Percentiles rank a stretch among this genome's conserved stretches.
Conservation (phyloP, 2,113 vertebrate genomes). For the Oncorhynchus masou region DNA sequence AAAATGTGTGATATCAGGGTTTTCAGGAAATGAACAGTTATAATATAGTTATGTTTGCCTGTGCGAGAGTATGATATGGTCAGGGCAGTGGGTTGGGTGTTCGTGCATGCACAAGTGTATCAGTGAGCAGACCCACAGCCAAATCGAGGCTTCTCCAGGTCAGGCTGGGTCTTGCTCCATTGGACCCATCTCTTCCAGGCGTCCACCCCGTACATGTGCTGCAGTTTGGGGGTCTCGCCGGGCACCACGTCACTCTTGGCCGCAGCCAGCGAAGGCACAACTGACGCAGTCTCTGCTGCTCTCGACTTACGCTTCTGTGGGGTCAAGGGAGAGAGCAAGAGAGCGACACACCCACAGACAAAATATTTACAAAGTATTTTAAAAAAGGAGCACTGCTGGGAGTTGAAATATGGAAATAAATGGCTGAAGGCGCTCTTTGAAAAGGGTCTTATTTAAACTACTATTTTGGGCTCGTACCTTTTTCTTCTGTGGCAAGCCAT, state of each 20-base stretch:
- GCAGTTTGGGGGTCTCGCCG: slow-evolving; percentile 68
- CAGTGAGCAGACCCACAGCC: slow-evolving; percentile 63
- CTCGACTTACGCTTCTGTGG: slow-evolving; percentile 58
- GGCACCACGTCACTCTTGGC: not conserved
- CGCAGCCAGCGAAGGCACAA: not conserved
- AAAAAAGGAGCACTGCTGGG: too few relatives aligned
- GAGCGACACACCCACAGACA: not conserved
- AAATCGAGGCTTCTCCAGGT: slow-evolving; percentile 82
- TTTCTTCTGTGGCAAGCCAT: slow-evolving; percentile 72
- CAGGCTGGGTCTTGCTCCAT: slow-evolving; percentile 85
- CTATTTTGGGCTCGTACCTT: slow-evolving; percentile 68
- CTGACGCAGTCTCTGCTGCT: slow-evolving; percentile 11
- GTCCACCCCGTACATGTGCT: slow-evolving; percentile 90
- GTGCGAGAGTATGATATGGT: too few relatives aligned
- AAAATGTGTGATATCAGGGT: too few relatives aligned
- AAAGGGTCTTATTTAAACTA: too few relatives aligned
- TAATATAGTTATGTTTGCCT: too few relatives aligned
- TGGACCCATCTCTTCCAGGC: slow-evolving; percentile 96
- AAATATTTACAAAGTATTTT: not conserved
- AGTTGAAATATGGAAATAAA: too few relatives aligned
- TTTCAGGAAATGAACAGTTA: too few relatives aligned
- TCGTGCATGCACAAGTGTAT: not conserved
- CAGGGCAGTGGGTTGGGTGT: not conserved
- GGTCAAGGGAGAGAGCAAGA: not conserved
- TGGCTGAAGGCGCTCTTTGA: too few relatives aligned